Evolutionary conservation across 2,113 vertebrate species (phyloP), one percentile per base, ranked within the genome.

Genomic region (Lophochroa leadbeateri): DNA sequence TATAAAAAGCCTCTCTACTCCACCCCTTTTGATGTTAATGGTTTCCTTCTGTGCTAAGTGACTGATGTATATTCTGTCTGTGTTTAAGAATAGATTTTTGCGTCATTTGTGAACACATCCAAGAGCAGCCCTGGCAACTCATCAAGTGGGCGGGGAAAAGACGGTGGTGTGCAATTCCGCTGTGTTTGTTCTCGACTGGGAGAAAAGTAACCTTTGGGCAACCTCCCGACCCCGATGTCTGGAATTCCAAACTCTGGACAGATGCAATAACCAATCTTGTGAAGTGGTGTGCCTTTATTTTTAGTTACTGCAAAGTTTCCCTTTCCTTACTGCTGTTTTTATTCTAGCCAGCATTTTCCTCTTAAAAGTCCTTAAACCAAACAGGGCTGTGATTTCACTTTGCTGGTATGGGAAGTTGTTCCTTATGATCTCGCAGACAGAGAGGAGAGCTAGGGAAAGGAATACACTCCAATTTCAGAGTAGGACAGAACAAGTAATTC

Each of bases 31-130:
- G 95, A 98, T 97, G 86, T 94, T 98, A 98, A 98, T 98, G 88
- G 96, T 88, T 99, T 98, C 98, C 98, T 98, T 98, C 98, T 98
- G 98, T 94, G 95, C 94, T 97, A 86, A 95, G 97, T 97, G 97
- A 98, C 97, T 97, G 94, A 97, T 98, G 98, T 96, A 96, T 96
- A 97, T 88, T 97, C 97, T 94, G 97, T 94, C 93, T 96, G 97
- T 90, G 96, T 96, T 96, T 98, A 98, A 98, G 98, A 98, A 98
- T 98, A 98, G 98, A 97, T 97, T 86, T 96, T 94, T 98, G 97
- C 97, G 71, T 98, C 98, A 98, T 93, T 98, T 96, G 91, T 74
- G 80, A 98, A 98, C 95, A 97, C 97, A 98, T 89, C 97, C 97
- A 96, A 96, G 87, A 96, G 80, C 90, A 96, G 97, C 84, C 96